Evolutionary conservation across 2,888 invertebrate genomes (phyloP), one percentile per base, ranked within the genome.

Genomic region (Sinelater perroti): DNA sequence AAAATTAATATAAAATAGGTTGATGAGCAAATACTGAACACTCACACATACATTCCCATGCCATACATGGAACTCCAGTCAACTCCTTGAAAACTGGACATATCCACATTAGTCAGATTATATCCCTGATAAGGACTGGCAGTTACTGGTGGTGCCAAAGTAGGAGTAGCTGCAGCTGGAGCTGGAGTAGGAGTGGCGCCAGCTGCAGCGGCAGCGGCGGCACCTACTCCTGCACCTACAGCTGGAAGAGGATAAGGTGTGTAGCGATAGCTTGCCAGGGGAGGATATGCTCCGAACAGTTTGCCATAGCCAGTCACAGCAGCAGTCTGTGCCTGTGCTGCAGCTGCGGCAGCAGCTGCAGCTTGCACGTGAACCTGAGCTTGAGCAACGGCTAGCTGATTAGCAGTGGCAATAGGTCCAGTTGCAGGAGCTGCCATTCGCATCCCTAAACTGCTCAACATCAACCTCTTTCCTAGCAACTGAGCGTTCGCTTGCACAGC

Each of bases 31-130:
- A 58, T 50, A 63, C 47, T 62, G 46, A 60, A 56, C 65, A 64
- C 78, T 83, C 87, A 90, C 77, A 93, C 92, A 83, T 93, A 93
- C 93, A 93, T 93, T 77, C 93, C 93, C 82, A 93, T 91, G 73
- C 93, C 92, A 79, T 94, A 94, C 90, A 93, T 90, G 71, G 90
- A 89, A 72, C 89, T 87, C 93, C 93, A 93, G 80, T 93, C 93
- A 68, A 94, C 91, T 58, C 91, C 90, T 79, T 93, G 93, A 86
- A 93, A 93, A 75, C 91, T 91, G 61, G 91, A 89, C 93, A 93
- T 93, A 81, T 93, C 93, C 62, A 93, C 91, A 76, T 93, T 93
- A 74, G 93, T 89, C 66, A 93, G 85, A 67, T 90, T 90, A 80
- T 93, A 93, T 40, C 87, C 87, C 71, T 87, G 88, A 75, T 88